Percentiles rank a stretch among this genome's conserved stretches.
phyloP scores from a whole-genome alignment of 2,113 vertebrate species.

The Ageneiosus marmoratus region DNA sequence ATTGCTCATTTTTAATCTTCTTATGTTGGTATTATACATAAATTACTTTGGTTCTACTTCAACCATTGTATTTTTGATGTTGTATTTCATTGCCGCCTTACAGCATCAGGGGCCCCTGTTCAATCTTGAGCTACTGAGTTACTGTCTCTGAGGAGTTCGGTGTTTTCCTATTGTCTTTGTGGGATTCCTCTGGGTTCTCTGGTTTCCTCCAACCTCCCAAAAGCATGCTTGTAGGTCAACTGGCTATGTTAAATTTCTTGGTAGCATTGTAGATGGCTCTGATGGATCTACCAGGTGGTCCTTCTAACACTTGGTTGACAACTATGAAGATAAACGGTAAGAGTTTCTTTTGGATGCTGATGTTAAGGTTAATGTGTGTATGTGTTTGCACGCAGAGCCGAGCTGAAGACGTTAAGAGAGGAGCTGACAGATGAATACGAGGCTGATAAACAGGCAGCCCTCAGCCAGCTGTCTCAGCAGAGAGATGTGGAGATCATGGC shows the following conservation, averaged over 20 bases:
- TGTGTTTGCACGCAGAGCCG: slow-evolving; percentile 74
- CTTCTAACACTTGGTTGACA: background rate
- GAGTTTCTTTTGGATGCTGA: background rate
- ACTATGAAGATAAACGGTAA: background rate
- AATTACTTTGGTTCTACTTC: no score
- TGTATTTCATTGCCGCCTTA: background rate
- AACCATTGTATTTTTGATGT: no score
- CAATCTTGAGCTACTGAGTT: background rate
- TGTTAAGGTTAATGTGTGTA: background rate
- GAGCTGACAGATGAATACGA: slow-evolving; percentile 89
- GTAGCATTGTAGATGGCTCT: background rate
- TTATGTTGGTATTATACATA: background rate
- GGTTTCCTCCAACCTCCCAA: no score
- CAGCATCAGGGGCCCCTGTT: background rate
- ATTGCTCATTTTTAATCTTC: background rate
- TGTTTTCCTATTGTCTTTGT: background rate
- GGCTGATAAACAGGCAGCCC: slow-evolving; percentile 85
- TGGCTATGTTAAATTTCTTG: background rate
- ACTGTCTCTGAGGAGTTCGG: background rate
- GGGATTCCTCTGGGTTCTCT: no score
- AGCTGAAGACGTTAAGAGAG: slow-evolving; percentile 85
- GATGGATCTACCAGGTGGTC: background rate
- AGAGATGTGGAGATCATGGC: slow-evolving; percentile 92
- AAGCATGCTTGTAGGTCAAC: no score
- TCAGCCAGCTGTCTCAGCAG: slow-evolving; percentile 87